These are phyloP conservation scores for Malurus alboscapulatus DNA, from an alignment of 2,113 vertebrate species.

Conservation along the genomic window DNA sequence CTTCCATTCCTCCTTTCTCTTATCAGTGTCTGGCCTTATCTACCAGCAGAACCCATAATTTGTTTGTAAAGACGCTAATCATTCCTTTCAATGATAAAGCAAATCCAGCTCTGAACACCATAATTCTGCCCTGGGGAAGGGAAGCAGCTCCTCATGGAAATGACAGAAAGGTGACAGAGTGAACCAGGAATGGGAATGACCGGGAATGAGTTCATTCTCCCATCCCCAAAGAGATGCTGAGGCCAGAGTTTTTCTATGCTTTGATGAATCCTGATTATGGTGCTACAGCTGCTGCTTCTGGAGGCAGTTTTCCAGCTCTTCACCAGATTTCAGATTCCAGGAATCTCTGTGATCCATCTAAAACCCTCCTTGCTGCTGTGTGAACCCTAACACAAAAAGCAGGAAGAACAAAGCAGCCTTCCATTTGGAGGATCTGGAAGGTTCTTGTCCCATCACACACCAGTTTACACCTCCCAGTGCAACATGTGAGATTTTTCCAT, in stretches of 20 bases:
- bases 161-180: background rate
- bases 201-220: background rate
- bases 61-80: too few relatives aligned
- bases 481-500: background rate
- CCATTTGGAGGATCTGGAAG: background rate
- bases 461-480: background rate
- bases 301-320: background rate
- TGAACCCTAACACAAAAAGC: background rate
- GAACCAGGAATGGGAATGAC: background rate
- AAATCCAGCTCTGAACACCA: background rate
- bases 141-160: background rate
- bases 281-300: background rate
- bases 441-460: background rate
- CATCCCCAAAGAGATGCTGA: background rate
- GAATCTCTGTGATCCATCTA: background rate
- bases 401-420: background rate
- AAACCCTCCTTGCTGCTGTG: background rate
- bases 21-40: too few relatives aligned
- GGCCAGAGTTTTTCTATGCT: background rate
- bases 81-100: background rate
- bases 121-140: background rate
- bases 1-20: too few relatives aligned
- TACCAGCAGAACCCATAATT: too few relatives aligned
- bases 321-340: background rate
- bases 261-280: background rate